These are phyloP conservation scores for Amiota mariae DNA, from an alignment of 2,888 invertebrate species.

Conservation along the genomic window DNA sequence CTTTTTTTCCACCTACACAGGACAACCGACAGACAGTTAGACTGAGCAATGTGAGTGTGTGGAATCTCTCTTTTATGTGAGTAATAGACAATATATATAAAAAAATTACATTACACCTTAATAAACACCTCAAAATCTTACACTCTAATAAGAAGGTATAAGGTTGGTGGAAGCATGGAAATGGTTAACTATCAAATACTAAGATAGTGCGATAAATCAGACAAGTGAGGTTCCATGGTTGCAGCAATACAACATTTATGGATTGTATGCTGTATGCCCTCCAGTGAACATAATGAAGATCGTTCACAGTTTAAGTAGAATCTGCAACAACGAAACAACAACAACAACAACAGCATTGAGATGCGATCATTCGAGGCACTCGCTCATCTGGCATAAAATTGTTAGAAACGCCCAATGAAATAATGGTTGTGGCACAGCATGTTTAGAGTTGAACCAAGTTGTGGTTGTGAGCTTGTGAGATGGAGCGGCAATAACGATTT, in stretches of 20 bases:
- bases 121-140: slow-evolving; percentile 62
- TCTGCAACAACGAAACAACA: slow-evolving; percentile 9
- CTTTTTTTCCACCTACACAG: slow-evolving; percentile 50
- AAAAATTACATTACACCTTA: slow-evolving; percentile 64
- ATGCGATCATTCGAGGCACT: slow-evolving; percentile 65
- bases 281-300: slow-evolving; percentile 68
- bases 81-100: no score
- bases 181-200: background rate
- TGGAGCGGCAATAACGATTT: slow-evolving; percentile 63
- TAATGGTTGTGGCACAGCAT: background rate
- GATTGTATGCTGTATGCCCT: slow-evolving; percentile 51
- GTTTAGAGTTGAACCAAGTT: background rate
- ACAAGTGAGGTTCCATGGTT: background rate
- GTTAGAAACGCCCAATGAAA: slow-evolving; percentile 68
- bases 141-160: background rate
- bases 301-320: slow-evolving; percentile 66
- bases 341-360: slow-evolving; percentile 22
- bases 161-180: slow-evolving; percentile 5
- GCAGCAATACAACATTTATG: background rate
- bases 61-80: slow-evolving; percentile 14
- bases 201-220: slow-evolving; percentile 9
- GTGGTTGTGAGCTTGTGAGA: slow-evolving; percentile 3
- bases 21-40: background rate
- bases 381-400: slow-evolving; percentile 69
- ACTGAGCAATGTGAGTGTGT: background rate